Evolutionary conservation across 2,888 invertebrate species (phyloP).

Genomic region (Hemithea aestivaria): DNA sequence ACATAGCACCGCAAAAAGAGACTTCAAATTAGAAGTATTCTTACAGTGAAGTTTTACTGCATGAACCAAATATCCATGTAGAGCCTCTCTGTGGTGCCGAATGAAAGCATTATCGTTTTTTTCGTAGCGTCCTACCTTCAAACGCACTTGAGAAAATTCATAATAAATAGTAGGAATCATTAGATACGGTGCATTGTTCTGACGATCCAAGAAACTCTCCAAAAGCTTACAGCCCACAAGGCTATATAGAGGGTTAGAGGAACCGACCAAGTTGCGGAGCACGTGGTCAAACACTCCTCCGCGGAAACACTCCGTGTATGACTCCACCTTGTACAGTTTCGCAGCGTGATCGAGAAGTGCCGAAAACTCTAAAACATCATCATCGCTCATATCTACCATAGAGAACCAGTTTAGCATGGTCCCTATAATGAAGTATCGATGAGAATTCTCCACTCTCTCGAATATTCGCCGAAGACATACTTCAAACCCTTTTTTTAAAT

Average conservation of each 20-base stretch:
- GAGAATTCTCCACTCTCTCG: slow-evolving; percentile 62
- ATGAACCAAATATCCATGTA: slow-evolving; percentile 57
- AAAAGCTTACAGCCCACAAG: slow-evolving; percentile 77
- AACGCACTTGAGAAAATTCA: slow-evolving; percentile 57
- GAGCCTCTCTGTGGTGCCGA: slow-evolving; percentile 61
- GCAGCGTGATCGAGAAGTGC: slow-evolving; percentile 75
- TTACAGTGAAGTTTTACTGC: slow-evolving; percentile 67
- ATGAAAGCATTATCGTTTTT: slow-evolving; percentile 73
- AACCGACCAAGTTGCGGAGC: slow-evolving; percentile 64
- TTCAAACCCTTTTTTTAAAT: slow-evolving; percentile 72
- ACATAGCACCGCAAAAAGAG: slow-evolving; percentile 75
- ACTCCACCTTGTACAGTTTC: slow-evolving; percentile 54
- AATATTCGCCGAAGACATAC: slow-evolving; percentile 75
- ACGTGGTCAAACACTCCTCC: slow-evolving; percentile 68
- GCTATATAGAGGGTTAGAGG: slow-evolving; percentile 62
- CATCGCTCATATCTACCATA: slow-evolving; percentile 52
- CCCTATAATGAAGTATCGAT: slow-evolving; percentile 67
- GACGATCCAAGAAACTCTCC: slow-evolving; percentile 77
- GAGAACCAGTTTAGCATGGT: slow-evolving; percentile 75
- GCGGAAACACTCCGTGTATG: slow-evolving; percentile 63
- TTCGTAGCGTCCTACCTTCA: slow-evolving; percentile 56
- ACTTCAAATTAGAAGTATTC: slow-evolving; percentile 71
- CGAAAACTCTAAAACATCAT: slow-evolving; percentile 74
- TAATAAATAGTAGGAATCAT: slow-evolving; percentile 72
- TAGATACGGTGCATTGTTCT: slow-evolving; percentile 64